These are phyloP conservation scores for Tympanuchus pallidicinctus DNA, from an alignment of 2,113 vertebrate genomes.

Conservation along the genomic window DNA sequence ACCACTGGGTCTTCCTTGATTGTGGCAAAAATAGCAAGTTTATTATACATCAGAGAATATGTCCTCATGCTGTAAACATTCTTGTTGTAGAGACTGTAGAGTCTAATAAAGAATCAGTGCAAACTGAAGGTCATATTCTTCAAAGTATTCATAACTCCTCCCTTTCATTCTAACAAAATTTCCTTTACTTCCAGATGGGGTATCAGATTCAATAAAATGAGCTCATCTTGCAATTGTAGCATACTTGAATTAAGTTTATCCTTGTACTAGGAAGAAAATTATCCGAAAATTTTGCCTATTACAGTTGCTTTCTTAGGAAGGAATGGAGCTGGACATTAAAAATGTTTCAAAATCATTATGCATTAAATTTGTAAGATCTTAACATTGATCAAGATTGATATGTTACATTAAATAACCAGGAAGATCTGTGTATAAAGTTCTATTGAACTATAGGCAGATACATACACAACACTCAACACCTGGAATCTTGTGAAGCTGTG, in stretches of 20 bases:
- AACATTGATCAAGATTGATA: not conserved
- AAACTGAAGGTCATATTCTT: not conserved
- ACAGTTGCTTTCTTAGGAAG: not conserved
- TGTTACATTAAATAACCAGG: not conserved
- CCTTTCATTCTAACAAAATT: not conserved
- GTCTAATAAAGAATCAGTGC: not conserved
- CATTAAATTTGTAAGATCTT: not conserved
- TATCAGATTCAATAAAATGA: not conserved
- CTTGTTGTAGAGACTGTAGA: not conserved
- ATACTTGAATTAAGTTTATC: not conserved
- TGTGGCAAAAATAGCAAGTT: not conserved
- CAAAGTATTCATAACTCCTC: not conserved
- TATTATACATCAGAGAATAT: not conserved
- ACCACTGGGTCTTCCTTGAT: not conserved
- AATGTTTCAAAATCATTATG: not conserved
- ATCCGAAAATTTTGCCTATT: not conserved
- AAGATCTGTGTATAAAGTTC: not conserved
- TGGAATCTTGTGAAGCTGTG: not conserved
- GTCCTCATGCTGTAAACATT: not conserved
- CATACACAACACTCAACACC: rapidly evolving
- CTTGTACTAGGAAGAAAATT: not conserved
- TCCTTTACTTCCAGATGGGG: not conserved
- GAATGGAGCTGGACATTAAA: not conserved
- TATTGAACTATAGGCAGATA: not conserved
- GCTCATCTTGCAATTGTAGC: not conserved